Conservation (phyloP, 2,888 invertebrate species). For the Seira ritae region DNA sequence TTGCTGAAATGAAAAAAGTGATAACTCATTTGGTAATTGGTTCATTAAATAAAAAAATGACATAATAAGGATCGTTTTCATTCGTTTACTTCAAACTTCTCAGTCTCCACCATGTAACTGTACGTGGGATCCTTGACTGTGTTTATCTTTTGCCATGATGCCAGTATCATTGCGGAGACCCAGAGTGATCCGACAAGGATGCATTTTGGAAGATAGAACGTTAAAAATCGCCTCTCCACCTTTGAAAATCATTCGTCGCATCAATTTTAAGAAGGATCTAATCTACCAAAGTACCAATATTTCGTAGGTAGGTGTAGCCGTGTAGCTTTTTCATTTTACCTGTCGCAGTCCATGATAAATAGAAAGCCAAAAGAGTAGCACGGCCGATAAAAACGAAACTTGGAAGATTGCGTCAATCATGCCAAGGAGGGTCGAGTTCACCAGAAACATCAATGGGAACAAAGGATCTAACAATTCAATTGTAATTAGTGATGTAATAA, state of each 20-base stretch:
- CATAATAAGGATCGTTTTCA: constrained; percentile 7
- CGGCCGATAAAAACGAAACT: constrained; percentile 89
- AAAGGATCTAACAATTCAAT: constrained; percentile 87
- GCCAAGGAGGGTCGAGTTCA: constrained; percentile 93
- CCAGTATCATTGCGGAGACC: constrained; percentile 89
- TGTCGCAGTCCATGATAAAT: constrained; percentile 96
- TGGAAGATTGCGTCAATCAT: constrained; percentile 93
- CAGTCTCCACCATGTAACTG: constrained; percentile 89
- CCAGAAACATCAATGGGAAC: constrained; percentile 92
- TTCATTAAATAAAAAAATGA: constrained; percentile 42
- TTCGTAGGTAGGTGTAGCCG: no score
- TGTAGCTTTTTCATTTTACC: constrained; percentile 76
- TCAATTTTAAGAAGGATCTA: no score
- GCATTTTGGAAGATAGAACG: constrained; percentile 94
- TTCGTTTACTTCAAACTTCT: constrained; percentile 86
- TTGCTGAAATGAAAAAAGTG: constrained; percentile 80
- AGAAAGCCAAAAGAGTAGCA: constrained; percentile 96
- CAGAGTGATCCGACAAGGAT: constrained; percentile 91
- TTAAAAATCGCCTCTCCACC: constrained; percentile 90
- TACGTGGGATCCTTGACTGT: constrained; percentile 94
- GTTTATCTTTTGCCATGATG: constrained; percentile 93
- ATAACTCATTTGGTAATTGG: constrained; percentile 53
- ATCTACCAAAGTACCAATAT: no score
- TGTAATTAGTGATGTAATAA: no score
- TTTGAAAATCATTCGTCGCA: no score